phyloP scores from a whole-genome alignment of 2,113 vertebrate genomes.

The Gymnobelideus leadbeateri region DNA sequence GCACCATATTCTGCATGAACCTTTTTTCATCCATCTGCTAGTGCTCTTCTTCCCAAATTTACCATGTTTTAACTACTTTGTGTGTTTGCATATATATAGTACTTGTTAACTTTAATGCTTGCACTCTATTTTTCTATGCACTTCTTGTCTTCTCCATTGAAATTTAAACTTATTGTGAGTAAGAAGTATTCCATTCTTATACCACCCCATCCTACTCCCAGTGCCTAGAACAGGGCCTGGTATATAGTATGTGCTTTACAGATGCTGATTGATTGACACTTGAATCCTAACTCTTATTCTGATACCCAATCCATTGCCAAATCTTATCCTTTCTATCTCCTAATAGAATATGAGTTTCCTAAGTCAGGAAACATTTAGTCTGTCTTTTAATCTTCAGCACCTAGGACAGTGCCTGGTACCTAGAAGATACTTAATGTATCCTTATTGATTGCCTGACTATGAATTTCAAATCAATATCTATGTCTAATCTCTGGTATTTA shows the following conservation, averaged over 20 bases:
- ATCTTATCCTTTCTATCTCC: neutral
- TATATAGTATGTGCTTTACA: neutral
- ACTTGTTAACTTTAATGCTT: neutral
- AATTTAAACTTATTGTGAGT: neutral
- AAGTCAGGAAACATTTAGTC: neutral
- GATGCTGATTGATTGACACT: neutral
- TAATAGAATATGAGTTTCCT: neutral
- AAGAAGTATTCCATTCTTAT: neutral
- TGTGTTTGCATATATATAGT: no score
- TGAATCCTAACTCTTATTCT: no score
- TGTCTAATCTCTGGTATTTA: neutral
- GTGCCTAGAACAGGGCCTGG: neutral
- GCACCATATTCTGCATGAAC: neutral
- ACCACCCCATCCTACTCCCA: neutral
- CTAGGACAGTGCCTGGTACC: neutral
- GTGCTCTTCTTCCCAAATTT: neutral
- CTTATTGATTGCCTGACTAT: constrained; percentile 15
- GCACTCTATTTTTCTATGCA: neutral
- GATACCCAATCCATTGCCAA: neutral
- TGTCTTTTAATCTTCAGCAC: neutral
- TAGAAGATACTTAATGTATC: constrained; percentile 4
- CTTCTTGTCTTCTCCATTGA: neutral
- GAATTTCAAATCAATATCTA: constrained; percentile 29
- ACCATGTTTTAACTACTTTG: neutral
- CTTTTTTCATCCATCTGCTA: neutral